A percentile compares a stretch with the other conserved stretches of the same genome.
Evolutionary conservation across 2,797 vertebrate genomes (phyloP).

Genomic region (Lacerta agilis): DNA sequence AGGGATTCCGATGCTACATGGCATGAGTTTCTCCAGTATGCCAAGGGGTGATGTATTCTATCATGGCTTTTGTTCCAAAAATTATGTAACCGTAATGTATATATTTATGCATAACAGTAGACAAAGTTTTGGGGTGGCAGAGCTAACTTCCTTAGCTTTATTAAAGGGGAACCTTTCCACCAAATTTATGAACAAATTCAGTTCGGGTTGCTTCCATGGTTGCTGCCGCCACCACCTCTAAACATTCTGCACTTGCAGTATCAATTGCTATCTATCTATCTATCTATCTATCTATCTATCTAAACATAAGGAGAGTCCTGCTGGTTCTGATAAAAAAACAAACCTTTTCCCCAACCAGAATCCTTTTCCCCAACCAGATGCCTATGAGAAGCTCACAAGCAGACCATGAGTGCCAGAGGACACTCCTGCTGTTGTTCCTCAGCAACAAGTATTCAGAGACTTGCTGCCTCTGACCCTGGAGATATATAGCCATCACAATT

Average conservation of each 20-base stretch:
- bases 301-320: background rate
- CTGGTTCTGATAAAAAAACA: background rate
- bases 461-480: background rate
- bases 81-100: background rate
- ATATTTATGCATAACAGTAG: constrained; percentile 8
- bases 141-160: background rate
- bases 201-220: background rate
- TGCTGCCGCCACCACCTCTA: background rate
- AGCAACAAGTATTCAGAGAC: too few relatives aligned
- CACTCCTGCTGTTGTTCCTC: background rate
- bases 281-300: too few relatives aligned
- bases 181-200: background rate
- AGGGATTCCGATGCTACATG: constrained; percentile 52
- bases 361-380: background rate
- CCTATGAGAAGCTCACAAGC: background rate
- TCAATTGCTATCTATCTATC: background rate
- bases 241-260: background rate
- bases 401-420: background rate
- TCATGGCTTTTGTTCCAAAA: constrained; percentile 40
- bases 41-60: constrained; percentile 50
- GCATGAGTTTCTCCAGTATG: constrained; percentile 43
- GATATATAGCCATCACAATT: background rate
- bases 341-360: too few relatives aligned
- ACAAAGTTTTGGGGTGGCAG: fast-evolving
- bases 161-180: background rate